phyloP scores from a whole-genome alignment of 2,113 vertebrate genomes.

The Fukomys damarensis region DNA sequence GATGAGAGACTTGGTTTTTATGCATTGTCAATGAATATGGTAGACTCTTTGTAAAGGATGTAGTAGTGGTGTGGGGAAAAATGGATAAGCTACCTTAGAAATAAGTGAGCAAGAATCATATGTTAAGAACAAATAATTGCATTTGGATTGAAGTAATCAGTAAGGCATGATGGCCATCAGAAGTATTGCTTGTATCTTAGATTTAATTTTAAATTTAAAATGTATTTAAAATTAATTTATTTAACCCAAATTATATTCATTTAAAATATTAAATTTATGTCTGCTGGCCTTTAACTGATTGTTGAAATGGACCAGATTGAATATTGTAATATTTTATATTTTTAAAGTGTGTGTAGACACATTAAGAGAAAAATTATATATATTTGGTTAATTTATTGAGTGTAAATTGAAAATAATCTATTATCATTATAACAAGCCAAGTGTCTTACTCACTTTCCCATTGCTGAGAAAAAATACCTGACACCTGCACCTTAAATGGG shows the following conservation, averaged over 20 bases:
- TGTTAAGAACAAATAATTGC: not conserved
- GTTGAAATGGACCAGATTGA: not conserved
- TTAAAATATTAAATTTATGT: conserved; percentile 23
- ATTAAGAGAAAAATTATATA: not conserved
- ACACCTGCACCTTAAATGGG: not conserved
- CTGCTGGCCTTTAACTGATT: not conserved
- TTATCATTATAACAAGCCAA: not conserved
- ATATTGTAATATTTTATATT: not conserved
- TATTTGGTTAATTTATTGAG: not conserved
- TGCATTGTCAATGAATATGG: not conserved
- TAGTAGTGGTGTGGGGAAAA: accelerated
- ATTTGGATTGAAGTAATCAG: not conserved
- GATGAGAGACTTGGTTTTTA: not conserved
- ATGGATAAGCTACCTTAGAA: not conserved
- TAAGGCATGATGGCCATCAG: not conserved
- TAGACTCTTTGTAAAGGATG: not conserved
- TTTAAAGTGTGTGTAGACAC: not conserved
- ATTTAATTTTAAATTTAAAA: not conserved
- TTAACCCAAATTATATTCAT: not conserved
- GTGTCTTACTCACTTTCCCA: not conserved
- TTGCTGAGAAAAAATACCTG: not conserved
- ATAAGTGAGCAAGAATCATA: not conserved
- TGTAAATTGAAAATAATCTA: not conserved
- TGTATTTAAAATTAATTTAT: not conserved
- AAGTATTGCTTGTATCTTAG: not conserved